Percentiles rank a stretch among this genome's conserved stretches.
These are phyloP conservation scores for Chloroceryle amazona DNA, from an alignment of 2,797 vertebrate genomes.

Conservation along the genomic window DNA sequence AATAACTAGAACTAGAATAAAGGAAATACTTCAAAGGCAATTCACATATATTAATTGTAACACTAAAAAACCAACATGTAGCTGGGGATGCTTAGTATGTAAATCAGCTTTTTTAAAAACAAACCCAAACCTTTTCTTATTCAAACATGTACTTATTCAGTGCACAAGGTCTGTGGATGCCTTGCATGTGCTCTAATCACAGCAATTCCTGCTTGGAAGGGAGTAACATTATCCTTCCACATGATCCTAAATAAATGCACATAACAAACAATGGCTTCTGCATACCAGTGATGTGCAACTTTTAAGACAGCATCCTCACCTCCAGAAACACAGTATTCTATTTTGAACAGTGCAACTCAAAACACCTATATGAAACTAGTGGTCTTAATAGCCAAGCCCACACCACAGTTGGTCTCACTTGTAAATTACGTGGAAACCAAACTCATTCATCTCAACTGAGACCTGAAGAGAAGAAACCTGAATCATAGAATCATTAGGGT, in stretches of 20 bases:
- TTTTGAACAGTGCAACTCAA: neutral
- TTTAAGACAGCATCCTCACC: neutral
- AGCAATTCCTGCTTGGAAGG: neutral
- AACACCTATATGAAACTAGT: neutral
- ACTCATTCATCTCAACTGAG: neutral
- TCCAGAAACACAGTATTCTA: neutral
- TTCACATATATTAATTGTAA: neutral
- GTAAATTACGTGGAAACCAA: neutral
- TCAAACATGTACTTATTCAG: neutral
- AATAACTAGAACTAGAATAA: neutral
- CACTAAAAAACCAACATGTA: neutral
- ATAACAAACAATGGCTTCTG: neutral
- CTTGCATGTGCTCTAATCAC: neutral
- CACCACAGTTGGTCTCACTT: neutral
- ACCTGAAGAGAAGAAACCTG: neutral
- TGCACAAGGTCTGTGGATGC: neutral
- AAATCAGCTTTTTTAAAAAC: neutral
- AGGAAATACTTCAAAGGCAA: neutral
- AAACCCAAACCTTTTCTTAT: neutral
- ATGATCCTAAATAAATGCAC: neutral
- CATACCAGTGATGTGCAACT: neutral
- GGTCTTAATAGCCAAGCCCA: neutral
- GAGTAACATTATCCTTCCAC: neutral
- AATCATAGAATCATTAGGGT: too few relatives aligned
- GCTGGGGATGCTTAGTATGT: neutral